Evolutionary conservation across 2,113 vertebrate species (phyloP).

Genomic region (Pangasianodon gigas): DNA sequence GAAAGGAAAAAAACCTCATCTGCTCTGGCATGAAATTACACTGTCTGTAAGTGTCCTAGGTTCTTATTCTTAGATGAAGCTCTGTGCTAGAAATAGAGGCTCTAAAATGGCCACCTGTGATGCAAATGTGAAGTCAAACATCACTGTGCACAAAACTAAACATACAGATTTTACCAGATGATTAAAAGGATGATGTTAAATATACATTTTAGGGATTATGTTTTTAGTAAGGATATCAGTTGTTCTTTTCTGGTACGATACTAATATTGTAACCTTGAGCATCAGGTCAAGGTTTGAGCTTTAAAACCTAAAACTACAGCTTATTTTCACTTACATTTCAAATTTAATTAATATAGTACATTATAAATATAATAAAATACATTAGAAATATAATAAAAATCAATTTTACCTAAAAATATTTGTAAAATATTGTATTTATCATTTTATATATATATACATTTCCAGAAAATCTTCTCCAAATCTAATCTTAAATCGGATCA

Average conservation of each 20-base stretch:
- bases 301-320: no score
- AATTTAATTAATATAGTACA: no score
- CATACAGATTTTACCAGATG: not conserved
- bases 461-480: no score
- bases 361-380: no score
- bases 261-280: not conserved
- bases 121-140: not conserved
- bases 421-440: no score
- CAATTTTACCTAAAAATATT: no score
- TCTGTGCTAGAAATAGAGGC: not conserved
- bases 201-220: not conserved
- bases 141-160: not conserved
- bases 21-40: not conserved
- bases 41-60: not conserved
- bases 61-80: not conserved
- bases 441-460: no score
- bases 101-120: not conserved
- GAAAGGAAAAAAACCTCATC: not conserved
- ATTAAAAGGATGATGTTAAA: not conserved
- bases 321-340: no score
- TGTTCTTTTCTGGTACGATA: not conserved
- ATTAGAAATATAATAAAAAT: no score
- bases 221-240: not conserved
- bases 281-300: no score
- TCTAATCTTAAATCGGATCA: no score